Base-by-base conservation (phyloP, 2,113 vertebrate species). In the Cyprinus carpio region DNA sequence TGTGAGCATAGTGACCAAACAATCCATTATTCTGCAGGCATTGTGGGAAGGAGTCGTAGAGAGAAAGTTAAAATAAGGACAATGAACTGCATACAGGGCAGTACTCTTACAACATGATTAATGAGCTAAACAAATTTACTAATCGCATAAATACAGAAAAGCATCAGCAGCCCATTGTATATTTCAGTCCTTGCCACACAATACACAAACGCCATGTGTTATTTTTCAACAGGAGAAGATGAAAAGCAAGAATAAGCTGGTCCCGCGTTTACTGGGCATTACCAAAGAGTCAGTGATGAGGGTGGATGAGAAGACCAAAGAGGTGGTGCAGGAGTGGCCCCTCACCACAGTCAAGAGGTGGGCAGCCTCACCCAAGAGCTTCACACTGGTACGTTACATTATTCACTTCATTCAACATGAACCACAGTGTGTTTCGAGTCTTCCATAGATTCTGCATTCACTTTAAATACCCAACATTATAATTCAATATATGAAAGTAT, bases 281-380 rank as follows among this genome's bases (percentile, higher is more conserved):
- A 99, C 98, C 92, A 99, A 99, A 90, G 98, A 99, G 91, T 99
- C 98, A 0, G 98, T 99, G 93, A 98, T 99, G 98, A 94, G 98
- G 1, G 98, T 99, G 90, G 98, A 99, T 15, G 98, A 99, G 93
- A 98, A 96, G 94, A 99, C 96, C 65, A 99, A 99, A 93, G 98
- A 99, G 0, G 97, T 99, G 91, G 90, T 99, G 85, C 98, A 99
- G 93, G 98, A 99, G 76, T 99, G 98, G 98, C 98, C 98, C 0
- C 96, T 99, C 82, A 99, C 98, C 49, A 99, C 98, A 0, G 98
- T 99, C 88, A 99, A 99, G 93, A 97, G 98, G 94, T 99, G 98
- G 98, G 98, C 98, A 3, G 98, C 98, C 40, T 99, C 98, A 0
- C 98, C 98, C 15, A 99, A 99, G 91, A 99, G 98, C 92, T 99